Base-by-base conservation (phyloP, 2,113 vertebrate genomes). In the Pardalotus punctatus region DNA sequence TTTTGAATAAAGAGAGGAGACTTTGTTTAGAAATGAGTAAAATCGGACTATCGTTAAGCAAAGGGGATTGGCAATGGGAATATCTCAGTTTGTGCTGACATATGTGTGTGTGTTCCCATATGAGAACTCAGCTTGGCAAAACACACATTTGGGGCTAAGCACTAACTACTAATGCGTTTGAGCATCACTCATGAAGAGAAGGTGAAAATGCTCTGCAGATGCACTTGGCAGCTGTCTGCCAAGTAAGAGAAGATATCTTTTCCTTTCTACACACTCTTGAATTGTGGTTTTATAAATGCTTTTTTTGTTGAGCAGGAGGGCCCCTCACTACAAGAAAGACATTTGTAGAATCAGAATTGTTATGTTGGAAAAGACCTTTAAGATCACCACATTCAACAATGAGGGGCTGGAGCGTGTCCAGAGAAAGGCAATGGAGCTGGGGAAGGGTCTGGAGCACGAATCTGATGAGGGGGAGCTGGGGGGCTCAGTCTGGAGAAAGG, bases 61-160 rank as follows among this genome's bases (percentile, higher is more conserved):
- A 14, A 94, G 89, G 78, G 90, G 78, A 86, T 85, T 85, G 91
- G 96, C 81, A 53, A 10, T 22, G 88, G 89, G 89, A 95, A 81
- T 92, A 43, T 28, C 29, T 90, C 4, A 2, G 69, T 73, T 57
- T 48, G 42, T 15, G 5, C 73, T 33, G 66, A 66, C 19, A 6
- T 24, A 15, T 0, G 0, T 10, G 54, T 51, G 27, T 1, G 2
- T 5, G 27, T 23, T 51, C 82, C 54, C 51, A 2, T 6, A 54
- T 25, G 66, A 79, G 66, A 77, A 14, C 36, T 36, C 11, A 1
- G 25, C 88, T 29, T 18, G 22, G 40, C 24, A 38, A 58, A 71
- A 43, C 48, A 43, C 33, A 78, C 47, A 8, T 14, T 51, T 5
- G 0, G 50, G 48, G 50, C 60, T 16, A 47, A 43, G 67, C 17